These are phyloP conservation scores for Trypoxylon attenuatum DNA, from an alignment of 2,888 invertebrate species.

Conservation along the genomic window DNA sequence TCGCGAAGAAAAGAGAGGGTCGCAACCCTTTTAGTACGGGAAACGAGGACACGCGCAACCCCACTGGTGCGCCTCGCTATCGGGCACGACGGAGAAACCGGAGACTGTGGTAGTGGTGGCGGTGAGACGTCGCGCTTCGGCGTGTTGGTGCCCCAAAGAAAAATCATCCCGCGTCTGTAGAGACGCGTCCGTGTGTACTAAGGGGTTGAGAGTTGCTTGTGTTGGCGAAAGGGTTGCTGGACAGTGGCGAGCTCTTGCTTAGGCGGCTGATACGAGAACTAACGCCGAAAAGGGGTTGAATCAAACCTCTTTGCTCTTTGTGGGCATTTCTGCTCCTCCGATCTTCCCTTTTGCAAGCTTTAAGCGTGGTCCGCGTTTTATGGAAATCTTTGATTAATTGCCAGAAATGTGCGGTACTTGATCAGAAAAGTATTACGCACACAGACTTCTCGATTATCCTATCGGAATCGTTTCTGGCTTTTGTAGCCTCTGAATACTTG, in stretches of 20 bases:
- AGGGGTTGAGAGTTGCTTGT: slow-evolving; percentile 63
- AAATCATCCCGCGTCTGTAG: slow-evolving; percentile 63
- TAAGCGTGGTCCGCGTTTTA: background rate
- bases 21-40: slow-evolving; percentile 32
- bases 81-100: slow-evolving; percentile 52
- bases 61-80: slow-evolving; percentile 48
- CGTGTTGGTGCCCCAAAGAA: slow-evolving; percentile 70
- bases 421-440: background rate
- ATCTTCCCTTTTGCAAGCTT: background rate
- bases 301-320: slow-evolving; percentile 31
- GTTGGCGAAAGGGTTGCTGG: slow-evolving; percentile 71
- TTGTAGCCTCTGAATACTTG: background rate
- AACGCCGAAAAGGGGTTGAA: slow-evolving; percentile 49
- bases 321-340: background rate
- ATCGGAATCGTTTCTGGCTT: background rate
- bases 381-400: background rate
- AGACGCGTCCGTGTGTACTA: slow-evolving; percentile 62
- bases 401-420: background rate
- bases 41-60: slow-evolving; percentile 45
- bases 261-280: slow-evolving; percentile 69
- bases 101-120: too few species aligned
- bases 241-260: slow-evolving; percentile 74
- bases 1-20: slow-evolving; percentile 59
- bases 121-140: slow-evolving; percentile 53
- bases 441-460: too few species aligned